A percentile compares a stretch with the other conserved stretches of the same genome.
Conservation (phyloP, 2,113 vertebrate species). For the Varanus komodoensis region DNA sequence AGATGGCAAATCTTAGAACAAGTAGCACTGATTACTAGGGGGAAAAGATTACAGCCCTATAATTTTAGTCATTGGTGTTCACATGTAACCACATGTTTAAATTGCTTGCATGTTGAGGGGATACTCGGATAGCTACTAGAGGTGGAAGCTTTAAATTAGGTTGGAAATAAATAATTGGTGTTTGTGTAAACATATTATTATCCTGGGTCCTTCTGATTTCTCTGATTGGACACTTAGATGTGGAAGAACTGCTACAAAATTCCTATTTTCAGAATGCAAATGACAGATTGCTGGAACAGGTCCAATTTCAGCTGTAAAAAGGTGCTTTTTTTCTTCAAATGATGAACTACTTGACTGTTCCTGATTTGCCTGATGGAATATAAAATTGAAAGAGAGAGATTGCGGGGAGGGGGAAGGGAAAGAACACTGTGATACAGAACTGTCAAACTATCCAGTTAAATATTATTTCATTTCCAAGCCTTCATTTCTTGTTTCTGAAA, state of each 20-base stretch:
- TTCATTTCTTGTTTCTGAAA: not conserved
- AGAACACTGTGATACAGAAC: not conserved
- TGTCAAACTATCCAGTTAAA: not conserved
- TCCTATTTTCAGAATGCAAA: not conserved
- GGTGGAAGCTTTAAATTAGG: not conserved
- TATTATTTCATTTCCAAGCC: conserved; percentile 7
- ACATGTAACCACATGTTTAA: not conserved
- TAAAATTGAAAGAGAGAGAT: conserved; percentile 15
- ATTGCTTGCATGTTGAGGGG: not conserved
- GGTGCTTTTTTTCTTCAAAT: too few relatives aligned
- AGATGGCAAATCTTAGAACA: too few relatives aligned
- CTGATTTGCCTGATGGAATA: conserved; percentile 41
- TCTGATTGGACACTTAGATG: not conserved
- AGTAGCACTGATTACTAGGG: not conserved
- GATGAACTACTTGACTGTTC: not conserved
- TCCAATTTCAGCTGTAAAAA: too few relatives aligned
- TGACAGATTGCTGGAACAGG: too few relatives aligned
- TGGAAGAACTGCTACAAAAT: not conserved
- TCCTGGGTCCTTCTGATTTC: not conserved
- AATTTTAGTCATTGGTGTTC: not conserved
- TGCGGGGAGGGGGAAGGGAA: not conserved
- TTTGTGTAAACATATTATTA: not conserved
- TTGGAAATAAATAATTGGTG: not conserved
- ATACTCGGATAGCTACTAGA: not conserved
- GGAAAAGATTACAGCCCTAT: not conserved